These are phyloP conservation scores for Caenorhabditis briggsae DNA, from an alignment of 1,140 invertebrate species.

Conservation along the genomic window DNA sequence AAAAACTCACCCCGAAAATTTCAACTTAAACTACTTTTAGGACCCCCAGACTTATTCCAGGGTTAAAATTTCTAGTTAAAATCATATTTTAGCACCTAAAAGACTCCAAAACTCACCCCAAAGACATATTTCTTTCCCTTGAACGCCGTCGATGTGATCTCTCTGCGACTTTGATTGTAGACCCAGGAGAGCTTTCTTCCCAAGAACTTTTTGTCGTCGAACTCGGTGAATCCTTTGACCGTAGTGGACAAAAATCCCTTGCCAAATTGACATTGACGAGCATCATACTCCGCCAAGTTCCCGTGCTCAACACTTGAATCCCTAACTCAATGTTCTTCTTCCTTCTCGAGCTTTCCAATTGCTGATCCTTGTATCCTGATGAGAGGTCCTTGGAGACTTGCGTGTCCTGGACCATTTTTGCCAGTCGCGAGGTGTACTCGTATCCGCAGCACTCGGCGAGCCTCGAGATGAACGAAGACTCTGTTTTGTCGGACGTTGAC, in stretches of 20 bases:
- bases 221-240: conserved; percentile 92
- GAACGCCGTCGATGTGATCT: conserved; percentile 95
- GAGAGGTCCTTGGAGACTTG: conserved; percentile 85
- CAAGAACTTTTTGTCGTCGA: conserved; percentile 93
- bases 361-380: background rate
- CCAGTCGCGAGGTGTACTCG: conserved; percentile 98
- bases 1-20: too few relatives aligned
- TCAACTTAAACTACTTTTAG: too few relatives aligned
- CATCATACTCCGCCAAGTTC: conserved; percentile 87
- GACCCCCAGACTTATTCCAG: too few relatives aligned
- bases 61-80: too few relatives aligned
- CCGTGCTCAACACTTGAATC: conserved; percentile 88
- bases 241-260: conserved; percentile 89
- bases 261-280: conserved; percentile 44
- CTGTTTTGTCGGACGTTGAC: conserved; percentile 97
- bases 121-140: conserved; percentile 80
- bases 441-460: conserved; percentile 97
- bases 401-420: conserved; percentile 97
- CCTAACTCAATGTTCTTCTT: conserved; percentile 77
- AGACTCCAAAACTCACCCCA: conserved; percentile 22
- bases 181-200: conserved; percentile 97
- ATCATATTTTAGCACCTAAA: background rate
- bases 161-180: conserved; percentile 97
- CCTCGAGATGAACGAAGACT: conserved; percentile 99
- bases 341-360: background rate